Evolutionary conservation across 1,140 invertebrate genomes (phyloP).

Genomic region (Orchesella cincta): DNA sequence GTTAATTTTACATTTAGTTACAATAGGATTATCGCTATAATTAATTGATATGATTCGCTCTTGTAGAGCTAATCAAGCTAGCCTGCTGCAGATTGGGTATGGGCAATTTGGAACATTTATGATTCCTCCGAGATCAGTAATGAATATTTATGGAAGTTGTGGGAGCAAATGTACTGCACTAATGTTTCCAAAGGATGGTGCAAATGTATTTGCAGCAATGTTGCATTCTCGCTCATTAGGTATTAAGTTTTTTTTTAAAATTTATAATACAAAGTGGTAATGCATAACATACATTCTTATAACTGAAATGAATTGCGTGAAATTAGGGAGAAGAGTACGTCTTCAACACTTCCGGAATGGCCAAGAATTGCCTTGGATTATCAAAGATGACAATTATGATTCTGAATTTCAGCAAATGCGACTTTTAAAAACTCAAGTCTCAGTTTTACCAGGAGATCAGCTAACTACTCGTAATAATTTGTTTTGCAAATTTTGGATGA

Average conservation of each 20-base stretch:
- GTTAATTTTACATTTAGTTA: no score
- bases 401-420: conserved; percentile 63
- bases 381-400: conserved; percentile 68
- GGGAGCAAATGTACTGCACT: conserved; percentile 30
- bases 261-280: background rate
- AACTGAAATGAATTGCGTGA: background rate
- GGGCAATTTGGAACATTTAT: conserved; percentile 8
- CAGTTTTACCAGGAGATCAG: conserved; percentile 40
- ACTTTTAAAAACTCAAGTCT: conserved; percentile 27
- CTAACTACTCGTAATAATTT: conserved; percentile 15
- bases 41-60: background rate
- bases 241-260: background rate
- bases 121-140: conserved; percentile 31
- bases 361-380: conserved; percentile 66
- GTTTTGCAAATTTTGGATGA: background rate
- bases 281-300: background rate
- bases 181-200: conserved; percentile 33
- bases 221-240: conserved; percentile 35
- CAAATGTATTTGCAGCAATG: conserved; percentile 38
- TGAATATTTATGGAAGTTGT: conserved; percentile 36
- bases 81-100: conserved; percentile 24
- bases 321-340: conserved; percentile 63
- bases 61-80: conserved; percentile 31
- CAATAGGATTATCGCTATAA: background rate
- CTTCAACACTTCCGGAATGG: conserved; percentile 66